These are phyloP conservation scores for Pyrochroa serraticornis DNA, from an alignment of 2,888 invertebrate species.

Conservation along the genomic window DNA sequence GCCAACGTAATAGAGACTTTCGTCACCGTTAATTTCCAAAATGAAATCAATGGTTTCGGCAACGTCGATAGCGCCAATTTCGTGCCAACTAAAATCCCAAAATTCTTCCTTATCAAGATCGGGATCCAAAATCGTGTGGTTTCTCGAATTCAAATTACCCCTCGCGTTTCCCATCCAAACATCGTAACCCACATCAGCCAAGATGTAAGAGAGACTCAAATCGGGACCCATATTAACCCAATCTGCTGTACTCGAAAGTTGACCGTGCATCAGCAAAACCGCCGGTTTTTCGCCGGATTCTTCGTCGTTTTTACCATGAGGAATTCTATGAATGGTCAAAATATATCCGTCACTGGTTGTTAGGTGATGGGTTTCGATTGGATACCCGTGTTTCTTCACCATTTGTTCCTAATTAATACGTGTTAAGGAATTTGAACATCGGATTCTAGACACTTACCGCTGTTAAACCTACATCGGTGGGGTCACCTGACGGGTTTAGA, in stretches of 20 bases:
- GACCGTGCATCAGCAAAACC: constrained; percentile 61
- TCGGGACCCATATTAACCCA: constrained; percentile 53
- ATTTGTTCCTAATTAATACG: constrained; percentile 53
- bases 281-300: constrained; percentile 29
- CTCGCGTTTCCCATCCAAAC: constrained; percentile 47
- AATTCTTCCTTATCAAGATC: constrained; percentile 53
- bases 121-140: constrained; percentile 38
- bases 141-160: constrained; percentile 40
- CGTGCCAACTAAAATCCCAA: constrained; percentile 74
- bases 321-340: constrained; percentile 61
- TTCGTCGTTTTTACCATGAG: constrained; percentile 47
- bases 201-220: constrained; percentile 35
- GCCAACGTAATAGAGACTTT: constrained; percentile 64
- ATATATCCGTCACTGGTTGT: constrained; percentile 62
- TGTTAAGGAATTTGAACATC: no score
- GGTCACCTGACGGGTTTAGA: no score
- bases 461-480: no score
- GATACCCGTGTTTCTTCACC: constrained; percentile 52
- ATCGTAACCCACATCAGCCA: constrained; percentile 48
- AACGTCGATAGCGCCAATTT: constrained; percentile 80
- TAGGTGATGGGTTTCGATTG: constrained; percentile 50
- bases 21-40: constrained; percentile 62
- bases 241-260: constrained; percentile 60
- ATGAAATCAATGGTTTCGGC: constrained; percentile 81
- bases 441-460: no score